These are phyloP conservation scores for Drosophila recens DNA, from an alignment of 2,888 invertebrate species.

Conservation along the genomic window DNA sequence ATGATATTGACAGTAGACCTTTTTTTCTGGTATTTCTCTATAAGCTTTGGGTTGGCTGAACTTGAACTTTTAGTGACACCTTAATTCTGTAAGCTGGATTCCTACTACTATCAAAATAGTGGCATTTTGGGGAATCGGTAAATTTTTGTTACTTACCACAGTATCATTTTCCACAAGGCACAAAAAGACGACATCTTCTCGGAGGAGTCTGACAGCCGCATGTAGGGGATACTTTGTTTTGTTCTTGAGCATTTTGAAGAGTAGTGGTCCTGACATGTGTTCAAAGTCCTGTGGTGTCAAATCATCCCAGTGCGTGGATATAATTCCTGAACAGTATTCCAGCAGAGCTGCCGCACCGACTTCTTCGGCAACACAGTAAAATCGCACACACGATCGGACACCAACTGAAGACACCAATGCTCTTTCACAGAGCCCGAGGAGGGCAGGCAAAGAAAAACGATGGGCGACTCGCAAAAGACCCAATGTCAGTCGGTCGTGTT, in stretches of 20 bases:
- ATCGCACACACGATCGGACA: slow-evolving; percentile 93
- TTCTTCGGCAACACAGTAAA: slow-evolving; percentile 97
- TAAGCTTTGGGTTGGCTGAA: too few species aligned
- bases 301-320: slow-evolving; percentile 96
- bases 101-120: too few species aligned
- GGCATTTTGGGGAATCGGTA: too few species aligned
- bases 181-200: slow-evolving; percentile 98
- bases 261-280: slow-evolving; percentile 95
- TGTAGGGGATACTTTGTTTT: slow-evolving; percentile 96
- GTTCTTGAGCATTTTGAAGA: slow-evolving; percentile 95
- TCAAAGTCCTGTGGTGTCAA: slow-evolving; percentile 94
- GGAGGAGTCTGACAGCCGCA: slow-evolving; percentile 93
- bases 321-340: slow-evolving; percentile 95
- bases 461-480: slow-evolving; percentile 93
- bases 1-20: too few species aligned
- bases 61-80: too few species aligned
- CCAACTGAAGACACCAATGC: slow-evolving; percentile 94
- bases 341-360: slow-evolving; percentile 92
- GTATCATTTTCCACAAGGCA: slow-evolving; percentile 96
- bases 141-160: slow-evolving; percentile 88
- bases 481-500: slow-evolving; percentile 90
- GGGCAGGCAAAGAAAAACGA: slow-evolving; percentile 90
- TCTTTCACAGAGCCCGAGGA: slow-evolving; percentile 93
- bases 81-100: too few species aligned
- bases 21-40: too few species aligned